Evolutionary conservation across 2,888 invertebrate genomes (phyloP).

Genomic region (Argyra leucocephala): DNA sequence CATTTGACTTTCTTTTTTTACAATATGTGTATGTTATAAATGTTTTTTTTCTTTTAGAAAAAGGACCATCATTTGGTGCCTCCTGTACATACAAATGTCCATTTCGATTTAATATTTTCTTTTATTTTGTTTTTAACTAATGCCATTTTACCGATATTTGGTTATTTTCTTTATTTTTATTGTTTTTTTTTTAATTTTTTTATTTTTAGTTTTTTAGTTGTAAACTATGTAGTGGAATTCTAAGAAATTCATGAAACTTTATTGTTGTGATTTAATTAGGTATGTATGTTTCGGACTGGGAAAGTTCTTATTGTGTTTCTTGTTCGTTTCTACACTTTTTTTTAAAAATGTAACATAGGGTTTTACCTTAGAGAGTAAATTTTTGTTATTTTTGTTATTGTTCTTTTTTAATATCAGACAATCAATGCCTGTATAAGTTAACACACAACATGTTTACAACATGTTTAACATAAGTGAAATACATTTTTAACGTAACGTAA

Average conservation of each 20-base stretch:
- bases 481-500: no score
- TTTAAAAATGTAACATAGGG: no score
- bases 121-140: constrained; percentile 12
- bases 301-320: no score
- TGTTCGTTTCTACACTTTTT: no score
- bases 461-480: no score
- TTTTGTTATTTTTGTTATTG: no score
- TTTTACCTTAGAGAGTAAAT: no score
- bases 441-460: no score
- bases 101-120: constrained; percentile 21
- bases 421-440: no score
- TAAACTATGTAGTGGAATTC: constrained; percentile 31
- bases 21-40: neutral
- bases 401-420: no score
- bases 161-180: constrained; percentile 23
- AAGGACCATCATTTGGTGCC: constrained; percentile 10
- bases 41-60: neutral
- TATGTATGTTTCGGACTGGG: no score
- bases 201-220: constrained; percentile 20
- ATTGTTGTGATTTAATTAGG: no score
- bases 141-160: constrained; percentile 12
- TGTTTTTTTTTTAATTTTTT: constrained; percentile 38
- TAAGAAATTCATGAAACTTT: constrained; percentile 9
- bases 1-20: neutral
- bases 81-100: constrained; percentile 18